phyloP scores from a whole-genome alignment of 2,888 invertebrate genomes.

The Drosophila quasianomalipes region DNA sequence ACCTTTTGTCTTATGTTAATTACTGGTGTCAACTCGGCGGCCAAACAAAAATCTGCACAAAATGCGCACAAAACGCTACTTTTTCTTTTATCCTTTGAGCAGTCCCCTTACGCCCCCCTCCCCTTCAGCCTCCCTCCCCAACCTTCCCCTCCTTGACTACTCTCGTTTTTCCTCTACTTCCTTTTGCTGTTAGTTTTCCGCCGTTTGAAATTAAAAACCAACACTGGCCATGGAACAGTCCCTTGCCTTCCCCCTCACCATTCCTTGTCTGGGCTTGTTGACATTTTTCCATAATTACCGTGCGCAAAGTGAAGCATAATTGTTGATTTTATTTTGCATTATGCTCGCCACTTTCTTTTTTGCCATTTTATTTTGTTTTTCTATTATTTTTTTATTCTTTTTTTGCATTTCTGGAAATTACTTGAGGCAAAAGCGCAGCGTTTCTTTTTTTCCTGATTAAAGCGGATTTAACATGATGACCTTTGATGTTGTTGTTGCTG shows the following conservation, averaged over 20 bases:
- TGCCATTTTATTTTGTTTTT: constrained; percentile 9
- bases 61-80: constrained; percentile 63
- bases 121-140: not conserved
- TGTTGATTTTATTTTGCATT: constrained; percentile 78
- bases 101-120: not conserved
- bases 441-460: not conserved
- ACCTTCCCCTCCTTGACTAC: not conserved
- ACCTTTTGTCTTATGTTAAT: constrained; percentile 80
- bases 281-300: constrained; percentile 82
- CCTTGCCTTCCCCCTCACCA: constrained; percentile 74
- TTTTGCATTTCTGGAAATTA: constrained; percentile 30
- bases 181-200: constrained; percentile 44
- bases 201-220: constrained; percentile 81
- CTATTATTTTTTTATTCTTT: constrained; percentile 12
- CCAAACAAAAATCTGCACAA: constrained; percentile 27
- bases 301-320: constrained; percentile 74
- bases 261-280: constrained; percentile 64
- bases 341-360: constrained; percentile 45
- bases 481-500: not conserved
- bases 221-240: constrained; percentile 69
- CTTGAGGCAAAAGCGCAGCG: constrained; percentile 18
- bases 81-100: constrained; percentile 79
- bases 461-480: not conserved
- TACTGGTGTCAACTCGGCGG: constrained; percentile 75
- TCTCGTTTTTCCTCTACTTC: constrained; percentile 26